Evolutionary conservation across 2,113 vertebrate genomes (phyloP).

Genomic region (Antigone vipio): DNA sequence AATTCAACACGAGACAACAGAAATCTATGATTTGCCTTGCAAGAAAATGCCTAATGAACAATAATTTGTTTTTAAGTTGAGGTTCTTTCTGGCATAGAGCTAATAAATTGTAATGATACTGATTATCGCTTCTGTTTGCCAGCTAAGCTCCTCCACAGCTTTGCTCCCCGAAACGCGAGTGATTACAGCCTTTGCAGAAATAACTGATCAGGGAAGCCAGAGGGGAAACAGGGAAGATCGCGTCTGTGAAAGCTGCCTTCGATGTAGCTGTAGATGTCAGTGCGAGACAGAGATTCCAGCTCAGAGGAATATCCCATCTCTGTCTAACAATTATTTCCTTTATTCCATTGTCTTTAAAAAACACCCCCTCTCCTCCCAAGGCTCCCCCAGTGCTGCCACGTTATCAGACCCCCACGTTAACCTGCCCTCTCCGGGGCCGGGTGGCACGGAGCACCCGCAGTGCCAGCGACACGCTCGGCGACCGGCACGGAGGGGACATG

Average conservation of each 20-base stretch:
- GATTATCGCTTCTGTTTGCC: constrained; percentile 8
- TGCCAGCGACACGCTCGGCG: fast-evolving
- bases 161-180: neutral
- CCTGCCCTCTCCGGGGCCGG: neutral
- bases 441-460: neutral
- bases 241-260: neutral
- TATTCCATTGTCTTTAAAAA: neutral
- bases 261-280: constrained; percentile 36
- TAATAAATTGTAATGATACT: constrained; percentile 18
- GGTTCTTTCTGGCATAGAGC: neutral
- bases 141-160: neutral
- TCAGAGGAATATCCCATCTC: neutral
- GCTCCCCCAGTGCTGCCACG: fast-evolving
- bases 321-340: neutral
- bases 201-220: neutral
- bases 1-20: neutral
- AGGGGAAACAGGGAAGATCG: neutral
- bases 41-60: neutral
- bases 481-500: fast-evolving
- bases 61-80: neutral
- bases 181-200: neutral
- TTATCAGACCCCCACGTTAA: neutral
- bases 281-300: neutral
- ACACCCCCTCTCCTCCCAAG: neutral
- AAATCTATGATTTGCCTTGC: neutral